phyloP scores from a whole-genome alignment of 1,140 invertebrate species.

The Meloidogyne hapla region DNA sequence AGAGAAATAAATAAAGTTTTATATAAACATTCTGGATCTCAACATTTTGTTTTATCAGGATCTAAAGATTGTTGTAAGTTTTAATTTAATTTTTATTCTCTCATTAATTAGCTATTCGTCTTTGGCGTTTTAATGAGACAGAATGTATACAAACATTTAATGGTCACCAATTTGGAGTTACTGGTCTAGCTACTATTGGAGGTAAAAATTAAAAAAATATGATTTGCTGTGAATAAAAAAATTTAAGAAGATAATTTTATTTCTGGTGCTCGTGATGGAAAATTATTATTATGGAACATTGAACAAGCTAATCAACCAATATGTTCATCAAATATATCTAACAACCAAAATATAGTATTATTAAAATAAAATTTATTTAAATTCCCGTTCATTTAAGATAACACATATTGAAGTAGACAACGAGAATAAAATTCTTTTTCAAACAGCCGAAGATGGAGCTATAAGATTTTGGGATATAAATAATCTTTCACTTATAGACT shows the following conservation, averaged over 20 bases:
- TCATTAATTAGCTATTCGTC: slow-evolving; percentile 2
- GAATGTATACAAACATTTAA: slow-evolving; percentile 29
- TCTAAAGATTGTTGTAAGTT: slow-evolving; percentile 37
- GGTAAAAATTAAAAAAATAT: slow-evolving; percentile 26
- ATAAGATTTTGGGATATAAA: slow-evolving; percentile 43
- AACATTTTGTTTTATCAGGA: slow-evolving; percentile 51
- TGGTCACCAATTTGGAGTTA: slow-evolving; percentile 42
- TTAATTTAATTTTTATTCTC: neutral
- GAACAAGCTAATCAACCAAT: slow-evolving; percentile 10
- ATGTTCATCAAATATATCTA: slow-evolving; percentile 21
- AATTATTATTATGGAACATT: slow-evolving; percentile 32
- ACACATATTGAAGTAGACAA: slow-evolving; percentile 41
- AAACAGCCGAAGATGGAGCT: slow-evolving; percentile 48
- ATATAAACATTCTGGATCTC: slow-evolving; percentile 47
- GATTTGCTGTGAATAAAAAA: neutral
- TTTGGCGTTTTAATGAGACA: slow-evolving; percentile 43
- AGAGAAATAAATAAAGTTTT: slow-evolving; percentile 46
- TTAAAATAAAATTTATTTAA: slow-evolving; percentile 5
- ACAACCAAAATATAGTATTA: slow-evolving; percentile 32
- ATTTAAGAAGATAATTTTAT: slow-evolving; percentile 38
- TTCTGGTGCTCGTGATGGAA: slow-evolving; percentile 37
- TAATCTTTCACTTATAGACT: slow-evolving; percentile 37
- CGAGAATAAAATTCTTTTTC: slow-evolving; percentile 34
- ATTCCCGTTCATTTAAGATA: slow-evolving; percentile 8
- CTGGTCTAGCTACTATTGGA: slow-evolving; percentile 35